Percentiles rank a stretch among this genome's conserved stretches.
phyloP scores from a whole-genome alignment of 2,113 vertebrate species.

The Suncus etruscus region DNA sequence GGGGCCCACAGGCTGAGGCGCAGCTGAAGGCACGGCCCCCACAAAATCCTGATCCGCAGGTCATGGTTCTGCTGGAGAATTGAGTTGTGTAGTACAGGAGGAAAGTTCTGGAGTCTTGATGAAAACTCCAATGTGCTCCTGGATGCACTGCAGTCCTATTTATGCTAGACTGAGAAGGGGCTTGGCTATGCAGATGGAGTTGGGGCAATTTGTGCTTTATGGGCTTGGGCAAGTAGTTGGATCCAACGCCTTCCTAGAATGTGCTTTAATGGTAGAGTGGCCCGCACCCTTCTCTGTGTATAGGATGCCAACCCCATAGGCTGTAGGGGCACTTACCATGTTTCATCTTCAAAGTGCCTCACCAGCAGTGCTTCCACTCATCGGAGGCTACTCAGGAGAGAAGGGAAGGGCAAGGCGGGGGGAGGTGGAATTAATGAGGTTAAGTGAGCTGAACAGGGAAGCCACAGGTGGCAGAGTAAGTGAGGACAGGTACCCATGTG shows the following conservation, averaged over 20 bases:
- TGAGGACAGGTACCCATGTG: background rate
- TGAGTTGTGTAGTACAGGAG: background rate
- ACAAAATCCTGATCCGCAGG: slow-evolving; percentile 72
- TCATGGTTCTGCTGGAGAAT: slow-evolving; percentile 59
- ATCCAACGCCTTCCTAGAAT: slow-evolving; percentile 51
- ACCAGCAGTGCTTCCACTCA: background rate
- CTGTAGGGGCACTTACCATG: background rate
- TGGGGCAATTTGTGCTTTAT: slow-evolving; percentile 78
- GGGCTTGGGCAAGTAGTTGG: slow-evolving; percentile 75
- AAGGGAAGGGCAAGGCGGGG: background rate
- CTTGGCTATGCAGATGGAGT: slow-evolving; percentile 52
- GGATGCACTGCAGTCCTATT: slow-evolving; percentile 49
- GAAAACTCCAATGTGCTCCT: slow-evolving; percentile 45
- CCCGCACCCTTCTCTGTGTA: slow-evolving; percentile 66
- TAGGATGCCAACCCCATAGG: slow-evolving; percentile 36
- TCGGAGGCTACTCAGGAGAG: background rate
- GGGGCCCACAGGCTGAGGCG: slow-evolving; percentile 62
- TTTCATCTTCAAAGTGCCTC: slow-evolving; percentile 75
- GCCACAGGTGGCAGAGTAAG: background rate
- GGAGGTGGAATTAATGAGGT: background rate
- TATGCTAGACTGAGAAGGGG: slow-evolving; percentile 61
- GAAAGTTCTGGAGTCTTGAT: slow-evolving; percentile 30
- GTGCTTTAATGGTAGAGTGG: slow-evolving; percentile 73
- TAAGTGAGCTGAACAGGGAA: background rate
- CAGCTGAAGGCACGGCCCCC: slow-evolving; percentile 64